Percentiles rank a stretch among this genome's conserved stretches.
Conservation (phyloP, 2,888 invertebrate genomes). For the Drosophila sordidapex region DNA sequence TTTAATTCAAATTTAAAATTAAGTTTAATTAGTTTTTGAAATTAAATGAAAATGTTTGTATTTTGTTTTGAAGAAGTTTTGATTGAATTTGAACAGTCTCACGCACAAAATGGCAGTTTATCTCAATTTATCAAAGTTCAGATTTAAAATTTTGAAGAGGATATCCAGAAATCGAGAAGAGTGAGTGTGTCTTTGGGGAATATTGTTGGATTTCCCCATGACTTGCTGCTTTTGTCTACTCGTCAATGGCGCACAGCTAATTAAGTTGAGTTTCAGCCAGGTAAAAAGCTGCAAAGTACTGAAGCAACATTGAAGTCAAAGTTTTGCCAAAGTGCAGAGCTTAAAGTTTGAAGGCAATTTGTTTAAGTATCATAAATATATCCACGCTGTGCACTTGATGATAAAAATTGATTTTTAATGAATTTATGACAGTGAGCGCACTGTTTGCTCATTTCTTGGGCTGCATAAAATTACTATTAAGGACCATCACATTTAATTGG, state of each 20-base stretch:
- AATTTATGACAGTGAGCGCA: conserved; percentile 37
- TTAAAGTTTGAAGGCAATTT: conserved; percentile 26
- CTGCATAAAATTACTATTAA: conserved; percentile 37
- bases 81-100: not conserved
- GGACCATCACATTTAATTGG: not conserved
- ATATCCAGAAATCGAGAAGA: not conserved
- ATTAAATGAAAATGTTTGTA: not conserved
- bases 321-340: conserved; percentile 9
- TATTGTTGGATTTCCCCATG: not conserved
- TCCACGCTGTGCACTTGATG: conserved; percentile 24
- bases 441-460: conserved; percentile 27
- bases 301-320: conserved; percentile 5
- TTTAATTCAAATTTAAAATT: too few relatives aligned
- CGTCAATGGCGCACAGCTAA: conserved; percentile 37
- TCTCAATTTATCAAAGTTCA: not conserved
- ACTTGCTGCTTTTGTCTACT: conserved; percentile 12
- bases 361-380: not conserved
- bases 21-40: not conserved
- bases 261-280: conserved; percentile 21
- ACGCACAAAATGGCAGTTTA: conserved; percentile 5
- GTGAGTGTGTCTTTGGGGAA: not conserved
- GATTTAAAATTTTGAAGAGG: not conserved
- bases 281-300: conserved; percentile 14
- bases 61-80: not conserved
- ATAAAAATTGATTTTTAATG: conserved; percentile 59